Percentiles rank a stretch among this genome's conserved stretches.
Evolutionary conservation across 35 echinoderm and acorn worm genomes (phyloP).

Genomic region (Lytechinus pictus): DNA sequence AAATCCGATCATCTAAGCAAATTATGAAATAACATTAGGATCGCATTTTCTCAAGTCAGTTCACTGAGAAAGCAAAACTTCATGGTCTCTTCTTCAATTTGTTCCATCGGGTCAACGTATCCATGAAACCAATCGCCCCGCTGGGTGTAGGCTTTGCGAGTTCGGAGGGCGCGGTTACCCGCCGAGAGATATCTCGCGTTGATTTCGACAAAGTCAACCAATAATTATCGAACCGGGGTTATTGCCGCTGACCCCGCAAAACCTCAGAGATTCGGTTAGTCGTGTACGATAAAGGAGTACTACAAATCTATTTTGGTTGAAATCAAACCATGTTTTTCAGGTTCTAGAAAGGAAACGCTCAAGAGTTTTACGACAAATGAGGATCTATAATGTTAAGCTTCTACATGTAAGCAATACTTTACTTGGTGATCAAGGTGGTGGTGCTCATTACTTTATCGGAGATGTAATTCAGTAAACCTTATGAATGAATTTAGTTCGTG

Average conservation of each 20-base stretch:
- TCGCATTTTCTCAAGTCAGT: neutral
- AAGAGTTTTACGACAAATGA: neutral
- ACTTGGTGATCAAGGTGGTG: neutral
- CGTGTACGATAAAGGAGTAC: neutral
- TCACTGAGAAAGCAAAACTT: neutral
- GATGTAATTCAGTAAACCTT: neutral
- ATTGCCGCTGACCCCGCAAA: neutral
- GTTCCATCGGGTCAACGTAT: neutral
- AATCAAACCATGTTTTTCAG: neutral
- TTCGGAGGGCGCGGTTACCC: neutral
- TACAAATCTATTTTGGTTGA: neutral
- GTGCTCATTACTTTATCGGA: neutral
- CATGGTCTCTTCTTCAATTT: neutral
- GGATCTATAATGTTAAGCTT: neutral
- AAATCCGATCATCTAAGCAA: neutral
- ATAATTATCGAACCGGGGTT: neutral
- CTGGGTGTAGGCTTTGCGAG: neutral
- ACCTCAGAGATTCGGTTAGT: neutral
- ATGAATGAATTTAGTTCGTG: neutral
- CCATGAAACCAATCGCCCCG: neutral
- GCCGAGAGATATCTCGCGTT: neutral
- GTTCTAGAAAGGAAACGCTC: neutral
- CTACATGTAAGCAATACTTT: neutral
- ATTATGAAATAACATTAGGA: neutral
- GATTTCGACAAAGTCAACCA: neutral